Conservation (phyloP, 2,113 vertebrate species). For the Ophiodon elongatus region DNA sequence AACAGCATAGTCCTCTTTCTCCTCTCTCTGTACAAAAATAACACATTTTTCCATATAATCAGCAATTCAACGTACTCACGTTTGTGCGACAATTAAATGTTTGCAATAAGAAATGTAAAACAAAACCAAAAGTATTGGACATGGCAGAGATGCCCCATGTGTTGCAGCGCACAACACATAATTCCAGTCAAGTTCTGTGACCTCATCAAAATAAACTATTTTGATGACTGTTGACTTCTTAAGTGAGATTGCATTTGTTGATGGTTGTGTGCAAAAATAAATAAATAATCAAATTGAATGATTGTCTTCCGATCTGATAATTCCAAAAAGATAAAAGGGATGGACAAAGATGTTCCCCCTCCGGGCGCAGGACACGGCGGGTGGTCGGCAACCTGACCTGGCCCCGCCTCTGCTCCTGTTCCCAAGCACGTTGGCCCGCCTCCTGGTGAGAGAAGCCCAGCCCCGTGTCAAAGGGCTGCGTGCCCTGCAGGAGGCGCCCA, state of each 20-base stretch:
- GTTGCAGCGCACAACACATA: constrained; percentile 69
- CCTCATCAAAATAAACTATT: constrained; percentile 57
- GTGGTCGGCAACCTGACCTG: constrained; percentile 78
- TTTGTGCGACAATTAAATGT: not conserved
- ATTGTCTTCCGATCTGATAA: constrained; percentile 20
- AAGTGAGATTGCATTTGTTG: constrained; percentile 30
- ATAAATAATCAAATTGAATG: constrained; percentile 32
- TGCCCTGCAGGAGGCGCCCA: constrained; percentile 75
- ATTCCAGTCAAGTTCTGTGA: constrained; percentile 32
- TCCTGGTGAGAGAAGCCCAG: constrained; percentile 81
- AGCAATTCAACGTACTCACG: not conserved
- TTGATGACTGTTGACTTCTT: constrained; percentile 53
- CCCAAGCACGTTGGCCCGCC: constrained; percentile 71
- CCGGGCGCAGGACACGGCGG: constrained; percentile 59
- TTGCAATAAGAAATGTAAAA: constrained; percentile 39
- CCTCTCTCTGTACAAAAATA: constrained; percentile 84
- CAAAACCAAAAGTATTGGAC: constrained; percentile 5
- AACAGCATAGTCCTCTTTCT: constrained; percentile 86
- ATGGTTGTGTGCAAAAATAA: constrained; percentile 39
- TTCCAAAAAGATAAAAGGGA: constrained; percentile 46
- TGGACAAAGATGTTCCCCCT: constrained; percentile 65
- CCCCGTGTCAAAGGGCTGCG: constrained; percentile 81
- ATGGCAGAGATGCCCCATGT: constrained; percentile 52
- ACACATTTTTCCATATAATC: not conserved
- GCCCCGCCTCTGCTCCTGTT: constrained; percentile 76